A percentile compares a stretch with the other conserved stretches of the same genome.
Evolutionary conservation across 1,140 invertebrate genomes (phyloP).

Genomic region (Dreissena rostriformis): DNA sequence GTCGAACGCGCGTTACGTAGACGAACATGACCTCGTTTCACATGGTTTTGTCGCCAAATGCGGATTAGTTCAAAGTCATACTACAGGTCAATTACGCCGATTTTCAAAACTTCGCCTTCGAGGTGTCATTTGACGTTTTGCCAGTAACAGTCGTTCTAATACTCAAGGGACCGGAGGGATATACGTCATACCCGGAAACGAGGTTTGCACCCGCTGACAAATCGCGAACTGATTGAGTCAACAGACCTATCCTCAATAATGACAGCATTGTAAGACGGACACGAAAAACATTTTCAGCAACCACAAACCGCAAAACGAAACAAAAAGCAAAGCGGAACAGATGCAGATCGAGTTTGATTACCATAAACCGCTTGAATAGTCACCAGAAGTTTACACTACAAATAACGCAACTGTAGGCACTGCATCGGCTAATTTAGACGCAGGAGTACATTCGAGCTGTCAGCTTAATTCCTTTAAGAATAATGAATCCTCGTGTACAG

Average conservation of each 20-base stretch:
- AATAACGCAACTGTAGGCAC: neutral
- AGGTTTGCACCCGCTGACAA: conserved; percentile 72
- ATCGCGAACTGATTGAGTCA: conserved; percentile 71
- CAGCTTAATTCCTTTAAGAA: neutral
- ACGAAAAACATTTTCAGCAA: conserved; percentile 58
- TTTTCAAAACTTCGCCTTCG: conserved; percentile 71
- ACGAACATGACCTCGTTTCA: conserved; percentile 71
- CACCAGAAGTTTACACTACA: neutral
- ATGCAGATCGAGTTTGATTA: conserved; percentile 28
- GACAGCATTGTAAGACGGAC: conserved; percentile 70
- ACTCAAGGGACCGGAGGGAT: conserved; percentile 73
- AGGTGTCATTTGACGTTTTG: conserved; percentile 71
- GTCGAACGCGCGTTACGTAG: conserved; percentile 69
- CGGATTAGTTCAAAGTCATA: conserved; percentile 73
- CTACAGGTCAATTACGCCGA: conserved; percentile 75
- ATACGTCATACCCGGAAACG: conserved; percentile 75
- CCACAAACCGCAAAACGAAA: neutral
- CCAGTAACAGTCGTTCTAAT: conserved; percentile 67
- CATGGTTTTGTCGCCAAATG: conserved; percentile 74
- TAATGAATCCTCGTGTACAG: conserved; percentile 10
- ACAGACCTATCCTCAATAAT: conserved; percentile 63
- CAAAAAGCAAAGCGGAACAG: conserved; percentile 21
- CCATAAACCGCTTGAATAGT: conserved; percentile 1
- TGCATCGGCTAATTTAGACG: neutral
- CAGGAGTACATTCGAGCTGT: neutral